phyloP scores from a whole-genome alignment of 2,888 invertebrate genomes.

The Tetragonula carbonaria region DNA sequence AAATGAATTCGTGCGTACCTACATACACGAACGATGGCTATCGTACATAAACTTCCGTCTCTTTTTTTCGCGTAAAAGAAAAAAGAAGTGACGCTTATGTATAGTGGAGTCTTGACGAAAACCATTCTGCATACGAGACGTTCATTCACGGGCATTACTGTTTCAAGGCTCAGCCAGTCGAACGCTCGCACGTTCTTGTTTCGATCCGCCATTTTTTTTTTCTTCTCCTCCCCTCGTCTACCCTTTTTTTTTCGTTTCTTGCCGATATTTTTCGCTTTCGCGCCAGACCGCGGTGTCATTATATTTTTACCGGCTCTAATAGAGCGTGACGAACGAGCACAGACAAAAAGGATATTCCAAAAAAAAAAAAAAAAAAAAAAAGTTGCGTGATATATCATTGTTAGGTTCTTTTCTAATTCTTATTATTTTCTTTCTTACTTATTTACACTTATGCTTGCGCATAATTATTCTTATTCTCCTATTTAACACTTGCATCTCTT shows the following conservation, averaged over 20 bases:
- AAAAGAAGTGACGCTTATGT: constrained; percentile 13
- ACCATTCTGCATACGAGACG: constrained; percentile 31
- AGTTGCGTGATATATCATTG: not conserved
- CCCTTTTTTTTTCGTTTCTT: constrained; percentile 38
- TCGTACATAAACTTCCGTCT: not conserved
- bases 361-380: not conserved
- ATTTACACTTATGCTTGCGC: too few species aligned
- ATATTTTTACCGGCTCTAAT: constrained; percentile 44
- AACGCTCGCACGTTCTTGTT: constrained; percentile 39
- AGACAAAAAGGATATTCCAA: constrained; percentile 29
- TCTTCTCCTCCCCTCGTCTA: constrained; percentile 1
- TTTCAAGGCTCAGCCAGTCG: constrained; percentile 48
- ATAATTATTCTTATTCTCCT: too few species aligned
- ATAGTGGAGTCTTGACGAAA: constrained; percentile 25
- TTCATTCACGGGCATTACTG: constrained; percentile 34
- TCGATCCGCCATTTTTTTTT: constrained; percentile 50
- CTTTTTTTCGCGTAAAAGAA: not conserved
- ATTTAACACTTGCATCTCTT: too few species aligned
- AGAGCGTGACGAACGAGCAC: constrained; percentile 49
- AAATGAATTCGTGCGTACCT: not conserved
- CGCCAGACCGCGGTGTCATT: not conserved
- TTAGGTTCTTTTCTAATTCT: not conserved
- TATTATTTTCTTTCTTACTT: not conserved
- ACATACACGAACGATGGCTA: not conserved
- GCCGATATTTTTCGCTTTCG: constrained; percentile 22